phyloP scores from a whole-genome alignment of 2,888 invertebrate species.

The Temnothorax rugatulus region DNA sequence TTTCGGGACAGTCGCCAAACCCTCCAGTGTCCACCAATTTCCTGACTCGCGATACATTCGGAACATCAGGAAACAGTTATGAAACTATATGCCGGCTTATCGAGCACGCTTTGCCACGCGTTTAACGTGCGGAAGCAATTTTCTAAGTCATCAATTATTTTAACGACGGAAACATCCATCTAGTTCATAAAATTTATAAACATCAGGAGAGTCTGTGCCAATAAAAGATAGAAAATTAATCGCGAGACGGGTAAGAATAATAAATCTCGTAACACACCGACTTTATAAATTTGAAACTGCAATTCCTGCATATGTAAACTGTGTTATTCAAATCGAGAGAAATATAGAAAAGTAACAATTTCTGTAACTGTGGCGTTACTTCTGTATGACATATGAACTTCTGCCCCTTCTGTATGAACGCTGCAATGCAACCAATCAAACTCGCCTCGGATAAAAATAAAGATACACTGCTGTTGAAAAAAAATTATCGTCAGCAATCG shows the following conservation, averaged over 20 bases:
- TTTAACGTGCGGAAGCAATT: conserved; percentile 64
- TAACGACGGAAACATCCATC: conserved; percentile 38
- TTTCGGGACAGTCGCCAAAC: conserved; percentile 46
- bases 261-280: background rate
- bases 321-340: background rate
- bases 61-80: conserved; percentile 71
- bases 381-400: background rate
- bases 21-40: conserved; percentile 56
- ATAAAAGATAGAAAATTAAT: background rate
- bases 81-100: conserved; percentile 66
- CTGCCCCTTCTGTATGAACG: background rate
- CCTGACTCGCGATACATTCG: conserved; percentile 65
- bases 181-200: conserved; percentile 6
- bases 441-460: background rate
- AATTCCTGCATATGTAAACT: background rate
- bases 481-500: conserved; percentile 16
- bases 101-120: conserved; percentile 56
- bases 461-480: conserved; percentile 1
- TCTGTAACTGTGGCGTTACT: background rate
- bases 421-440: background rate
- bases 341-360: background rate
- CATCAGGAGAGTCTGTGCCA: background rate
- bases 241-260: background rate
- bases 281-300: background rate
- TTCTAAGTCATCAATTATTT: conserved; percentile 69